Evolutionary conservation across 2,888 invertebrate genomes (phyloP).

Genomic region (Apodemia zela): DNA sequence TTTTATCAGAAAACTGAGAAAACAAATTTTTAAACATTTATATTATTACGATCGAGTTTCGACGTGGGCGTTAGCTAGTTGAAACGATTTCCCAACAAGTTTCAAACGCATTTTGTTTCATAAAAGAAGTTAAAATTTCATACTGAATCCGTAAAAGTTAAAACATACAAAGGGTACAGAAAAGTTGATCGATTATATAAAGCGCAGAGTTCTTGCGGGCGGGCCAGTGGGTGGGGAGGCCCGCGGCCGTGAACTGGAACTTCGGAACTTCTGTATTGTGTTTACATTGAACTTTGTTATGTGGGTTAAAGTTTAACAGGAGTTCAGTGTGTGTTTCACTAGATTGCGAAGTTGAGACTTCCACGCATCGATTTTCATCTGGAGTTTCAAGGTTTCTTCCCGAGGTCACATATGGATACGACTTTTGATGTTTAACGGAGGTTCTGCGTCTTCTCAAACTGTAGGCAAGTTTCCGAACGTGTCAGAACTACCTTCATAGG

Average conservation of each 20-base stretch:
- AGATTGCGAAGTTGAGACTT: slow-evolving; percentile 70
- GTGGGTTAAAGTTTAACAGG: slow-evolving; percentile 80
- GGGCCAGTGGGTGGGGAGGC: slow-evolving; percentile 45
- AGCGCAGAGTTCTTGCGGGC: slow-evolving; percentile 34
- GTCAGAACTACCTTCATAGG: no score
- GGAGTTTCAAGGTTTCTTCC: slow-evolving; percentile 67
- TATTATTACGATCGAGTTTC: no score
- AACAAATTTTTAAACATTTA: no score
- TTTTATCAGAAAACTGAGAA: no score
- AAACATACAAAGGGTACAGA: neutral
- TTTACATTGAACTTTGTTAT: slow-evolving; percentile 81
- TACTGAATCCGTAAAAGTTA: neutral
- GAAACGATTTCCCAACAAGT: no score
- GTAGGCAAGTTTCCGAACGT: no score
- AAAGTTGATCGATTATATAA: slow-evolving; percentile 29
- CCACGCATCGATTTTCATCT: slow-evolving; percentile 77
- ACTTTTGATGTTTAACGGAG: slow-evolving; percentile 19
- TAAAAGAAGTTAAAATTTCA: neutral
- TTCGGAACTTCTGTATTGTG: slow-evolving; percentile 78
- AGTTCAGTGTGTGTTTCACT: slow-evolving; percentile 76
- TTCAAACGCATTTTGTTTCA: neutral
- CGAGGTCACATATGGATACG: slow-evolving; percentile 30
- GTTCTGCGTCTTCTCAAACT: neutral
- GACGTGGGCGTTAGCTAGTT: no score
- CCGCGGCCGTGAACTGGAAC: slow-evolving; percentile 78